Conservation (phyloP, 2,888 invertebrate genomes). For the Desoria tigrina region DNA sequence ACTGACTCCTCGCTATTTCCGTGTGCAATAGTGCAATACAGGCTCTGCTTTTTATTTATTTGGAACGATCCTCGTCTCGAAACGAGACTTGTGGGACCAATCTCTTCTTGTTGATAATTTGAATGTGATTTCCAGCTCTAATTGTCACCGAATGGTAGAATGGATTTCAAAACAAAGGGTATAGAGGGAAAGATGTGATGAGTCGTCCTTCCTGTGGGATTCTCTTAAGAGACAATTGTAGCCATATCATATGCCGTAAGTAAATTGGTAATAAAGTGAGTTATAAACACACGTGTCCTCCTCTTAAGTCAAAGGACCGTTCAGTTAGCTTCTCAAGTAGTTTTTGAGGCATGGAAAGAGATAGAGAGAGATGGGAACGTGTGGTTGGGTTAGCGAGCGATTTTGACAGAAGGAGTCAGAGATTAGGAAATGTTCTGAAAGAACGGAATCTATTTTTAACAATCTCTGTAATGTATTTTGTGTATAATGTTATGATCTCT, state of each 20-base stretch:
- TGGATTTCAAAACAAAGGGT: neutral
- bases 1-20: too few species aligned
- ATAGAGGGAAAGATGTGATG: neutral
- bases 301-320: slow-evolving; percentile 10
- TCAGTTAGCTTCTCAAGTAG: slow-evolving; percentile 4
- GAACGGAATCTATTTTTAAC: slow-evolving; percentile 45
- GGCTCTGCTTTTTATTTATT: too few species aligned
- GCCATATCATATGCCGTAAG: too few species aligned
- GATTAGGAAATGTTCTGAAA: slow-evolving; percentile 28
- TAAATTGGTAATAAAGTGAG: slow-evolving; percentile 28
- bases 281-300: slow-evolving; percentile 29
- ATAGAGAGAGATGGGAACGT: slow-evolving; percentile 12
- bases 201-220: slow-evolving; percentile 7
- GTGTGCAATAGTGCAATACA: too few species aligned
- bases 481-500: slow-evolving; percentile 18
- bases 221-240: slow-evolving; percentile 42
- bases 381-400: too few species aligned
- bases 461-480: slow-evolving; percentile 7
- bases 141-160: slow-evolving; percentile 1
- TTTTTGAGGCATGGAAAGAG: neutral
- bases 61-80: too few species aligned
- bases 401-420: slow-evolving; percentile 42
- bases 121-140: neutral
- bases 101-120: slow-evolving; percentile 26
- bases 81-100: slow-evolving; percentile 20